Percentiles rank a stretch among this genome's conserved stretches.
Evolutionary conservation across 92 coral and sea anemone species (phyloP).

Genomic region (Bergia sp.): DNA sequence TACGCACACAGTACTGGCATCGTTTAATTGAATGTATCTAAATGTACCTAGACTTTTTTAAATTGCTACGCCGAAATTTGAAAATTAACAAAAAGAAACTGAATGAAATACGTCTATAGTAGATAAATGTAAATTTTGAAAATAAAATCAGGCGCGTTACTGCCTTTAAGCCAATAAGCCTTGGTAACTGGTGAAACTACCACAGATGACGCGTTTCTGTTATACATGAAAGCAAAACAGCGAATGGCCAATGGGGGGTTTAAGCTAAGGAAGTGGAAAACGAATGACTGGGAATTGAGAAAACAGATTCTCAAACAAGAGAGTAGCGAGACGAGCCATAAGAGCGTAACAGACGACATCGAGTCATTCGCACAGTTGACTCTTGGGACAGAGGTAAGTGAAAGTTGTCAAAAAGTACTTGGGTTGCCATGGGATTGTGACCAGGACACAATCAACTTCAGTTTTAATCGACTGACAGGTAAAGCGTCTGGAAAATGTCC

Average conservation of each 20-base stretch:
- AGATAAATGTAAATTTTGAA: no score
- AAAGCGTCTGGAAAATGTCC: constrained; percentile 24
- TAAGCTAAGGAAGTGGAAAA: constrained; percentile 48
- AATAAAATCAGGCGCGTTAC: no score
- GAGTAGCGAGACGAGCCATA: neutral
- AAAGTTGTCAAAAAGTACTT: constrained; percentile 47
- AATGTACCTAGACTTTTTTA: no score
- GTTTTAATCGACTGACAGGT: constrained; percentile 25
- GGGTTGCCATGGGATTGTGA: constrained; percentile 56
- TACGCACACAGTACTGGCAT: no score
- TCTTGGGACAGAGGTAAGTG: constrained; percentile 31
- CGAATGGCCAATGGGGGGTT: constrained; percentile 47
- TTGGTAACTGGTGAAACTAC: constrained; percentile 43
- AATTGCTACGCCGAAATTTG: no score
- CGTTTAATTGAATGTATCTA: no score
- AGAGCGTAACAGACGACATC: constrained; percentile 16
- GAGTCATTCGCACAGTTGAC: constrained; percentile 50
- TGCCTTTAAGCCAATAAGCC: neutral
- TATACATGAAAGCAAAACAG: constrained; percentile 14
- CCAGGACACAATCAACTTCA: constrained; percentile 43
- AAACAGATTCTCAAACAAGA: neutral
- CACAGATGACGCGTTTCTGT: neutral
- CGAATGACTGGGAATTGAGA: constrained; percentile 23
- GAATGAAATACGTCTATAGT: no score
- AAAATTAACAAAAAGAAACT: no score